phyloP scores from a whole-genome alignment of 2,888 invertebrate species.

The Plagodis dolabraria region DNA sequence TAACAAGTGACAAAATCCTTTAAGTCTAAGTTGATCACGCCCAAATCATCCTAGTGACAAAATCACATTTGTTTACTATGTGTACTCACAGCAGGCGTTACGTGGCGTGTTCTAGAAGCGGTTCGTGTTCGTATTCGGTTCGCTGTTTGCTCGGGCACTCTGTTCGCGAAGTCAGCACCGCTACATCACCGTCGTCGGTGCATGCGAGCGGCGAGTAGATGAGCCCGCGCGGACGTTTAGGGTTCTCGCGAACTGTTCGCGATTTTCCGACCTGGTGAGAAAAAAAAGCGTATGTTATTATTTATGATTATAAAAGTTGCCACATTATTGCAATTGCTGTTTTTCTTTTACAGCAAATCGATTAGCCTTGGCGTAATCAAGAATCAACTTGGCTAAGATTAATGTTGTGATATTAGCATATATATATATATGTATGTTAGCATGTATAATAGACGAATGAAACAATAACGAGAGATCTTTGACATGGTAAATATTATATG shows the following conservation, averaged over 20 bases:
- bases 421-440: no score
- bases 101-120: constrained; percentile 74
- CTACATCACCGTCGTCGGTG: constrained; percentile 63
- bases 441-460: no score
- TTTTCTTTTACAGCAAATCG: no score
- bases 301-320: no score
- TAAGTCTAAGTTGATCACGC: no score
- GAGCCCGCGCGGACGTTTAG: constrained; percentile 51
- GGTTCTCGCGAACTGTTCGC: constrained; percentile 43
- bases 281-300: constrained; percentile 9
- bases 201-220: constrained; percentile 67
- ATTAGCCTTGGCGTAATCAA: no score
- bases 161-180: constrained; percentile 48
- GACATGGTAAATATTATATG: no score
- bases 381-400: no score
- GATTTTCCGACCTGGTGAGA: constrained; percentile 39
- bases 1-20: no score
- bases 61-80: background rate
- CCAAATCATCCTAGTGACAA: constrained; percentile 12
- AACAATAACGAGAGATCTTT: no score
- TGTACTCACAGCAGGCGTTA: constrained; percentile 43
- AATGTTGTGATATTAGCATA: no score
- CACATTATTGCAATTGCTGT: no score
- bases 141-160: constrained; percentile 15
- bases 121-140: constrained; percentile 54